Evolutionary conservation across 53 echinoderm and acorn worm species (phyloP).

Genomic region (Hippasteria phrygiana): DNA sequence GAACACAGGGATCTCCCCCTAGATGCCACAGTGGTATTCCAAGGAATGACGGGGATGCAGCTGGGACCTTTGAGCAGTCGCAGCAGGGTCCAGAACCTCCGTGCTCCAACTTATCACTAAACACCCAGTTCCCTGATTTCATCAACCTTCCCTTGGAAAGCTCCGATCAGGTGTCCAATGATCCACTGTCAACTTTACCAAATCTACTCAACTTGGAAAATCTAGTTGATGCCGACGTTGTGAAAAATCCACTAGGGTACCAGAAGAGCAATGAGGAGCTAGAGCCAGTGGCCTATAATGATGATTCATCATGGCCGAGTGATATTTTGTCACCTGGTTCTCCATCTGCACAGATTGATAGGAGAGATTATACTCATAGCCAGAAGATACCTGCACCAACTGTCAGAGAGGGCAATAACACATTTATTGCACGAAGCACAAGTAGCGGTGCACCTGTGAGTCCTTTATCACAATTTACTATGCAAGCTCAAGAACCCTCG

Average conservation of each 20-base stretch:
- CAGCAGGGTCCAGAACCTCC: neutral
- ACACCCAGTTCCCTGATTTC: neutral
- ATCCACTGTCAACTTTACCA: neutral
- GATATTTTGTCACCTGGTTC: conserved; percentile 4
- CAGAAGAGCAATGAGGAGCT: neutral
- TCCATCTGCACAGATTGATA: neutral
- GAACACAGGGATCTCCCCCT: neutral
- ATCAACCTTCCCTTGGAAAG: conserved; percentile 18
- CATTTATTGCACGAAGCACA: neutral
- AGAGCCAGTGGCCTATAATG: neutral
- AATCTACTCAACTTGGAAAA: conserved; percentile 14
- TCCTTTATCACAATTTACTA: conserved; percentile 1
- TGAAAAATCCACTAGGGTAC: neutral
- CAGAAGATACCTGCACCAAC: neutral
- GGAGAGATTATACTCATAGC: neutral
- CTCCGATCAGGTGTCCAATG: neutral
- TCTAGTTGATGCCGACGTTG: neutral
- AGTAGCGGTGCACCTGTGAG: neutral
- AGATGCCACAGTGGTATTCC: neutral
- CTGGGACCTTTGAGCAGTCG: neutral
- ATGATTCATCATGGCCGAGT: conserved; percentile 16
- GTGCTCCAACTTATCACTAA: neutral
- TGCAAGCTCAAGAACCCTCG: neutral
- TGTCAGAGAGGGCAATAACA: neutral
- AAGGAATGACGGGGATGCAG: neutral